These are phyloP conservation scores for Prionailurus viverrinus DNA, from an alignment of 2,113 vertebrate genomes.

Conservation along the genomic window DNA sequence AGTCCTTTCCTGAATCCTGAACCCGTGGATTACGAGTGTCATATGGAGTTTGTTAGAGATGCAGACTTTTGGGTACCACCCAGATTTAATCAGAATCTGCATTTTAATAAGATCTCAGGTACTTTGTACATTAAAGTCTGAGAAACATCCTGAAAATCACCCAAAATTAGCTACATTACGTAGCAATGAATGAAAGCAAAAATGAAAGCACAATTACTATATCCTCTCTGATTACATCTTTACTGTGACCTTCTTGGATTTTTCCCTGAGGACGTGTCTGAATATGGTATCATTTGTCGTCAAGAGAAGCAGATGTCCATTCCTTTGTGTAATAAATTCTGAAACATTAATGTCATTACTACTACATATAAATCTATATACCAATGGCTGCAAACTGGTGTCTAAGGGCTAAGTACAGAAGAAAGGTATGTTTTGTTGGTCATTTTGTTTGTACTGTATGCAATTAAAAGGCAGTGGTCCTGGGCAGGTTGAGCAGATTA, in stretches of 20 bases:
- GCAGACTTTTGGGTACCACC: background rate
- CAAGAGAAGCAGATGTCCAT: background rate
- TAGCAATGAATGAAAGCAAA: background rate
- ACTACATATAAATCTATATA: background rate
- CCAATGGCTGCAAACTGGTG: background rate
- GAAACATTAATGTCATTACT: background rate
- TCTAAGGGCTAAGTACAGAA: background rate
- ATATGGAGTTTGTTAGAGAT: background rate
- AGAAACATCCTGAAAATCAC: conserved; percentile 10
- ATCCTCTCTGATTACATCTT: background rate
- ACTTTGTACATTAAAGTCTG: background rate
- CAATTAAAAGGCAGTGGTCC: background rate
- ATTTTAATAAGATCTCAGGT: conserved; percentile 19
- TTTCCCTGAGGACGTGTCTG: background rate
- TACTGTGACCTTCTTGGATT: background rate
- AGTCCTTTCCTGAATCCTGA: conserved; percentile 13
- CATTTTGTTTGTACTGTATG: background rate
- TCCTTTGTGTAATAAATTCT: background rate
- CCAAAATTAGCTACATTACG: background rate
- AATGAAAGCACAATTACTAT: background rate
- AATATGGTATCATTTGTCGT: background rate
- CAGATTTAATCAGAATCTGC: background rate
- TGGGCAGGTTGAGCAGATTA: background rate
- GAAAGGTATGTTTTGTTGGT: background rate
- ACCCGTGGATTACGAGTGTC: background rate